These are phyloP conservation scores for Solea solea DNA, from an alignment of 2,113 vertebrate genomes.

Conservation along the genomic window DNA sequence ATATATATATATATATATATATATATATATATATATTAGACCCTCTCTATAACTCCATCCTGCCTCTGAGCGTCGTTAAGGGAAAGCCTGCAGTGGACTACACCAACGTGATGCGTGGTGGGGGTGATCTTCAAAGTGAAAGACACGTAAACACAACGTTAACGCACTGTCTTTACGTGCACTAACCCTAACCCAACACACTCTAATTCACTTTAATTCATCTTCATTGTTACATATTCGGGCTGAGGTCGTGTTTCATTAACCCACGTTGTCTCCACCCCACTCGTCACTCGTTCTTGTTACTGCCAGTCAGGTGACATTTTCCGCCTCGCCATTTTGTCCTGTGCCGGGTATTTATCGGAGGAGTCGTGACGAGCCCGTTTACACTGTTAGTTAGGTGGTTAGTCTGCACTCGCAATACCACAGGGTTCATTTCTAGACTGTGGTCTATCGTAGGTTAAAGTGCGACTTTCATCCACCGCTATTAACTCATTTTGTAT, in stretches of 20 bases:
- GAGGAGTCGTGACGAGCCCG: slow-evolving; percentile 74
- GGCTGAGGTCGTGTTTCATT: neutral
- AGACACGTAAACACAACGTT: neutral
- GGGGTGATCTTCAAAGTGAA: slow-evolving; percentile 56
- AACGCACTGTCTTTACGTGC: neutral
- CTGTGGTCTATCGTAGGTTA: slow-evolving; percentile 53
- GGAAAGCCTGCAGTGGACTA: slow-evolving; percentile 74
- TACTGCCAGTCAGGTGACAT: slow-evolving; percentile 76
- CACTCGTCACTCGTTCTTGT: slow-evolving; percentile 23
- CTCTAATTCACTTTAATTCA: fast-evolving
- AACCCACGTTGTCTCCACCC: slow-evolving; percentile 19
- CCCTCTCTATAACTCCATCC: slow-evolving; percentile 37
- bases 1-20: neutral
- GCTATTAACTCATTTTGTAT: slow-evolving; percentile 52
- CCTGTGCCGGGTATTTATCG: slow-evolving; percentile 79
- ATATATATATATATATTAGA: neutral
- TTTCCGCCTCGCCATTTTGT: slow-evolving; percentile 85
- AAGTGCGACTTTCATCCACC: slow-evolving; percentile 39
- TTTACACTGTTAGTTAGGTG: slow-evolving; percentile 50
- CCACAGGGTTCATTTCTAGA: neutral
- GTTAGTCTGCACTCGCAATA: neutral
- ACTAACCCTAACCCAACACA: no score
- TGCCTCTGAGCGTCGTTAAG: slow-evolving; percentile 54
- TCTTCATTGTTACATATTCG: fast-evolving
- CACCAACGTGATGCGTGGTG: slow-evolving; percentile 54